A percentile compares a stretch with the other conserved stretches of the same genome.
Conservation (phyloP, 2,888 invertebrate genomes). For the Autographa pulchrina region DNA sequence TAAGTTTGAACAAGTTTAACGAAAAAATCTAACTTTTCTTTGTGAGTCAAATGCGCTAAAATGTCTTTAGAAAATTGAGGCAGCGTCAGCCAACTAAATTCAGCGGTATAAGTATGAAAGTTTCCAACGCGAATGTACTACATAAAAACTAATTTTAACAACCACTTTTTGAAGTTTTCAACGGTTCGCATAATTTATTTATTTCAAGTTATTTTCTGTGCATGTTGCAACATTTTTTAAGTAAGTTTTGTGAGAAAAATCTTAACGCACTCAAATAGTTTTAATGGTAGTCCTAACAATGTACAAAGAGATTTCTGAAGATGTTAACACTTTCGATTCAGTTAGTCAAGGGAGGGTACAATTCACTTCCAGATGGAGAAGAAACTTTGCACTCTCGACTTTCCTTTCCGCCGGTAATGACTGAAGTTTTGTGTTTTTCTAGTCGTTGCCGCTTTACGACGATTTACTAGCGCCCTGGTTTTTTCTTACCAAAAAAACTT, state of each 20-base stretch:
- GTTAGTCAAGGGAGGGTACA: constrained; percentile 67
- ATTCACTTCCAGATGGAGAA: constrained; percentile 69
- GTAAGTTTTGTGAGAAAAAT: constrained; percentile 11
- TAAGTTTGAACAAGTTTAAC: constrained; percentile 30
- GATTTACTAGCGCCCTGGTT: constrained; percentile 66
- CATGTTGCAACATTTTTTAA: constrained; percentile 3
- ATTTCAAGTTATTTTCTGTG: constrained; percentile 18
- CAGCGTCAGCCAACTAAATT: constrained; percentile 34
- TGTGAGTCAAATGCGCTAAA: constrained; percentile 44
- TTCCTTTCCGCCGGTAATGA: constrained; percentile 74
- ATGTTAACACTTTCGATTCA: constrained; percentile 73
- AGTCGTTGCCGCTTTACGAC: constrained; percentile 73
- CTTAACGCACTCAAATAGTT: constrained; percentile 47
- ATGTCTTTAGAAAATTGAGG: constrained; percentile 33
- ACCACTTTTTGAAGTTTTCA: constrained; percentile 34
- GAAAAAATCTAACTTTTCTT: constrained; percentile 48
- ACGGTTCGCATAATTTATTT: constrained; percentile 41
- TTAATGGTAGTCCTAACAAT: constrained; percentile 54
- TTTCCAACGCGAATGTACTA: constrained; percentile 40
- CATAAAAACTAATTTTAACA: constrained; percentile 46
- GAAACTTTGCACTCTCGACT: constrained; percentile 79
- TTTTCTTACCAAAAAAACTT: constrained; percentile 36
- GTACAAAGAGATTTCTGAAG: constrained; percentile 63
- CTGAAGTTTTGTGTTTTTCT: constrained; percentile 81
- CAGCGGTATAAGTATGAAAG: constrained; percentile 29